Base-by-base conservation (phyloP, 2,888 invertebrate species). In the Eumacrocentrus americanus region DNA sequence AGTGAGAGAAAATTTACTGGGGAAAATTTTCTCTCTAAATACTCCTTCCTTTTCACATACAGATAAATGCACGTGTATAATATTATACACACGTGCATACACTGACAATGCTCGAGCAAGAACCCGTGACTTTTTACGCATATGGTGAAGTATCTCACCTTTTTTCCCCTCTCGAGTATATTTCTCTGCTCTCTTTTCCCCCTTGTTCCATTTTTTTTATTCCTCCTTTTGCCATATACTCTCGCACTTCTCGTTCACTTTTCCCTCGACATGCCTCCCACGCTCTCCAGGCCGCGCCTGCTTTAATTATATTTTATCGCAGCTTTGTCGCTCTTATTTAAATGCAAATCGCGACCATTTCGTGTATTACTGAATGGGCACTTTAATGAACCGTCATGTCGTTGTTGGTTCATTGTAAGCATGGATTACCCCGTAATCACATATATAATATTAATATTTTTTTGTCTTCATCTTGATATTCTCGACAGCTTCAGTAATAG, bases 291-390 rank as follows among this genome's bases (percentile, higher is more conserved):
- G 16, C 57, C 55, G n/a, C 53, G 29, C 34, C 46, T 52, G 38
- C 56, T 73, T 77, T 76, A 77, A 76, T 76, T 76, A 76, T 76
- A 75, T 73, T 76, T 76, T 74, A 76, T 74, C 75, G 70, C 72
- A 58, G 70, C 67, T 67, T 70, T 72, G 72, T 74, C 72, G 68
- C 71, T 71, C 76, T 75, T 74, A 75, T 75, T 76, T 76, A 74
- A 75, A 76, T 75, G 74, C 74, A 74, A 76, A 75, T 76, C 69
- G 66, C 67, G 63, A 38, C 44, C 67, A 66, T 68, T 66, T 69
- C 60, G 61, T 63, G 54, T 61, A 55, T 54, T 58, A 60, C 58
- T 58, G 56, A 60, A 66, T 61, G 61, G 52, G 51, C 38, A 58
- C 60, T 58, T 60, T 64, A 65, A 66, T 60, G 55, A 61, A 66